A percentile compares a stretch with the other conserved stretches of the same genome.
phyloP scores from a whole-genome alignment of 2,888 invertebrate species.

The Nemurella pictetii region DNA sequence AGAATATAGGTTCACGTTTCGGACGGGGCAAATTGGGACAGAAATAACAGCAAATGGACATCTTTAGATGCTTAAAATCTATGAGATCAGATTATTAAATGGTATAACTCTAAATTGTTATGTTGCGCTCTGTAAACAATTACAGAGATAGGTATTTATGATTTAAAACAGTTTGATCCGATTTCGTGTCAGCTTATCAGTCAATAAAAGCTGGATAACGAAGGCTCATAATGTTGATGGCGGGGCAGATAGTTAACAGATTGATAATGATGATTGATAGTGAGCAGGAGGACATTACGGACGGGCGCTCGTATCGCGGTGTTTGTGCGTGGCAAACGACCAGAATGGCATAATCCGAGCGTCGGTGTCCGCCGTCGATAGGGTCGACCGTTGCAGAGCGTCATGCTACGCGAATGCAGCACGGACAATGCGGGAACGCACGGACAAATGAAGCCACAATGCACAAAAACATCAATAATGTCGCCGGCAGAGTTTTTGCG shows the following conservation, averaged over 20 bases:
- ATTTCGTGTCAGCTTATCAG: no score
- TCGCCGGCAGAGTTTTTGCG: background rate
- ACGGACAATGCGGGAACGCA: no score
- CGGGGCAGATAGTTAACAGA: background rate
- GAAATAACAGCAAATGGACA: no score
- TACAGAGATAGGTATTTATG: no score
- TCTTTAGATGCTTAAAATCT: no score
- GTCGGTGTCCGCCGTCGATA: background rate
- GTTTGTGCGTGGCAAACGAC: background rate
- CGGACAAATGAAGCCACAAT: background rate
- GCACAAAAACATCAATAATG: background rate
- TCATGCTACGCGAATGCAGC: no score
- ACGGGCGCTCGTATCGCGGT: background rate
- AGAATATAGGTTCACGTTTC: no score
- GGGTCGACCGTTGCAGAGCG: background rate
- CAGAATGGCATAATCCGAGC: background rate
- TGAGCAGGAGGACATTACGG: background rate
- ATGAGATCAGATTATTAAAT: no score
- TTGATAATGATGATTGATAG: background rate
- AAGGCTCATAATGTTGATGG: background rate
- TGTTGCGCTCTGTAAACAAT: no score
- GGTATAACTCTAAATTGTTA: no score
- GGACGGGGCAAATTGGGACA: no score
- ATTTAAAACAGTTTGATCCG: no score
- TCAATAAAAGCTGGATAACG: background rate